phyloP scores from a whole-genome alignment of 2,797 vertebrate genomes.

The Anguilla anguilla region DNA sequence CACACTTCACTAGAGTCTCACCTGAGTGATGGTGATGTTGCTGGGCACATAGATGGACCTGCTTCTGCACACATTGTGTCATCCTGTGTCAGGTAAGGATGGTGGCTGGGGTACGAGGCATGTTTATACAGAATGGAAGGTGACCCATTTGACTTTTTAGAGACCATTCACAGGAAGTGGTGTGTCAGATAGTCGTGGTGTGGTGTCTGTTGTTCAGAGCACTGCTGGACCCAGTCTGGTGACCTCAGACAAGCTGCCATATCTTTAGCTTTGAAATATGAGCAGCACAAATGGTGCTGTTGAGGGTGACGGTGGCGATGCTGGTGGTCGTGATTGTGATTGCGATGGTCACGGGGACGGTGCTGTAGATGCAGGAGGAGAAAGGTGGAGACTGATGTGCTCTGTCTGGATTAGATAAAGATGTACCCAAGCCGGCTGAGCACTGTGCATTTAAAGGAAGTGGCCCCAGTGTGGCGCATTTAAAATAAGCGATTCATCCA shows the following conservation, averaged over 20 bases:
- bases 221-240: not conserved
- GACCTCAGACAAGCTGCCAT: not conserved
- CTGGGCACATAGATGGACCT: not conserved
- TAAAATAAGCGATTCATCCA: conserved; percentile 21
- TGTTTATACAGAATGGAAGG: not conserved
- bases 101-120: too few relatives aligned
- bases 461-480: conserved; percentile 16
- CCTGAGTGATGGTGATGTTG: not conserved
- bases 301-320: not conserved
- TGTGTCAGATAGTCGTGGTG: not conserved
- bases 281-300: not conserved
- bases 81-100: not conserved
- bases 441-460: conserved; percentile 40
- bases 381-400: not conserved
- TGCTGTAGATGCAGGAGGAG: not conserved
- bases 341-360: not conserved
- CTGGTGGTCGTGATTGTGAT: not conserved
- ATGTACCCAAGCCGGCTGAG: conserved; percentile 61
- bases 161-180: not conserved
- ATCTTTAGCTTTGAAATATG: not conserved
- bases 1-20: not conserved
- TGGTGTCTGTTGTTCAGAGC: not conserved
- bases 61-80: not conserved
- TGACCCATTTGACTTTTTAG: not conserved
- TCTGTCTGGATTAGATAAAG: conserved; percentile 22